Percentiles rank a stretch among this genome's conserved stretches.
Evolutionary conservation across 2,888 invertebrate species (phyloP).

Genomic region (Sminthurinus aureus): DNA sequence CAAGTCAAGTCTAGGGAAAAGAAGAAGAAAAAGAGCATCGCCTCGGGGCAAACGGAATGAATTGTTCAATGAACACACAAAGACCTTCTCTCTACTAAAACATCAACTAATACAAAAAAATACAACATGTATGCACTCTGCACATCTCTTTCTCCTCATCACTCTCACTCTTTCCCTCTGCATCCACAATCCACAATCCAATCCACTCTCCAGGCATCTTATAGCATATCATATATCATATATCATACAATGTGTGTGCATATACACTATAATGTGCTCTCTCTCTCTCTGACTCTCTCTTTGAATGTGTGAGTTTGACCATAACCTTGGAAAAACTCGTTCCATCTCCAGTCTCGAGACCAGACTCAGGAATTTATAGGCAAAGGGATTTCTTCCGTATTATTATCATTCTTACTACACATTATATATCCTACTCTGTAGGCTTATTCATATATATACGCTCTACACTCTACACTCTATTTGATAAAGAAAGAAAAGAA

Average conservation of each 20-base stretch:
- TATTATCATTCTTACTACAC: background rate
- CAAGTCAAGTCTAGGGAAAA: background rate
- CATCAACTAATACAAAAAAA: background rate
- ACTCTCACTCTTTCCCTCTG: background rate
- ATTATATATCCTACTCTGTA: no score
- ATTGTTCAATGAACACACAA: conserved; percentile 16
- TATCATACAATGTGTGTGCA: no score
- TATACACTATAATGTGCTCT: no score
- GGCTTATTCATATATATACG: no score
- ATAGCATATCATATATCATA: background rate
- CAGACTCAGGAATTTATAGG: background rate
- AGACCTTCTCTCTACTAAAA: background rate
- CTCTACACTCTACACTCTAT: background rate
- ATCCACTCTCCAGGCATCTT: background rate
- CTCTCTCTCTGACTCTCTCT: no score
- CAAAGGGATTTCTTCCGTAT: background rate
- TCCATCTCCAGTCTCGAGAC: background rate
- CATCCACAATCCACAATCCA: background rate
- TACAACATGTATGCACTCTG: background rate
- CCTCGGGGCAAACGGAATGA: background rate
- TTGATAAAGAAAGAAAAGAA: background rate
- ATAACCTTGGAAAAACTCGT: conserved; percentile 1
- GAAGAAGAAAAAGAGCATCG: background rate
- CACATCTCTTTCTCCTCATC: background rate
- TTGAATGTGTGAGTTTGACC: background rate